Base-by-base conservation (phyloP, 2,113 vertebrate genomes). In the Microtus montanus region DNA sequence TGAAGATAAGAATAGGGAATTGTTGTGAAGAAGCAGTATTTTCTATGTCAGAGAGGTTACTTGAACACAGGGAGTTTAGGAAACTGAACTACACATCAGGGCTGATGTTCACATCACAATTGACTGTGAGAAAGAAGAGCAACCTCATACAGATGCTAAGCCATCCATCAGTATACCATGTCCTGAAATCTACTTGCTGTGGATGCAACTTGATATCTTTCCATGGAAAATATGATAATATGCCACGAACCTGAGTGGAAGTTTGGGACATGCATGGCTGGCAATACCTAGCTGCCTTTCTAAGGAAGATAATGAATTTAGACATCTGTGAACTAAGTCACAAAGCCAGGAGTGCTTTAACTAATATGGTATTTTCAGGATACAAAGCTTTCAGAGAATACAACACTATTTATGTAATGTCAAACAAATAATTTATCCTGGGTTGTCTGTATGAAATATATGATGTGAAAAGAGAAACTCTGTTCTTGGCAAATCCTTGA, bases 241-340 rank as follows among this genome's bases (percentile, higher is more conserved):
- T n/a, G 35, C 35, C 79, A 61, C 17, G 14, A 73, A 41, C 20
- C 35, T 63, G 70, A 80, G 35, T 52, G 41, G 7, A 7, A 1
- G 0, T 9, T 52, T 71, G 2, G 1, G 11, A 3, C 14, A 5
- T 12, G n/a, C 4, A 20, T 70, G 15, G 20, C 7, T 61, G n/a
- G 49, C 1, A 70, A 73, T 58, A 9, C 0, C 26, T 3, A 77
- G 26, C 9, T 66, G 28, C 20, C 6, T 58, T 35, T 3, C 66
- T 24, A 49, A 86, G 28, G 28, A 8, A 38, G 9, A n/a, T 17
- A 13, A 24, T 4, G 17, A 64, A 71, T 75, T 14, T 85, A 44
- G 9, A 71, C 10, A 15, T 41, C 52, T 41, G 44, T 2, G 4
- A 12, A 2, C 8, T 49, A 54, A 35, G 12, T 85, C 75, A 85